These are phyloP conservation scores for Lithosia quadra DNA, from an alignment of 2,888 invertebrate genomes.

Conservation along the genomic window DNA sequence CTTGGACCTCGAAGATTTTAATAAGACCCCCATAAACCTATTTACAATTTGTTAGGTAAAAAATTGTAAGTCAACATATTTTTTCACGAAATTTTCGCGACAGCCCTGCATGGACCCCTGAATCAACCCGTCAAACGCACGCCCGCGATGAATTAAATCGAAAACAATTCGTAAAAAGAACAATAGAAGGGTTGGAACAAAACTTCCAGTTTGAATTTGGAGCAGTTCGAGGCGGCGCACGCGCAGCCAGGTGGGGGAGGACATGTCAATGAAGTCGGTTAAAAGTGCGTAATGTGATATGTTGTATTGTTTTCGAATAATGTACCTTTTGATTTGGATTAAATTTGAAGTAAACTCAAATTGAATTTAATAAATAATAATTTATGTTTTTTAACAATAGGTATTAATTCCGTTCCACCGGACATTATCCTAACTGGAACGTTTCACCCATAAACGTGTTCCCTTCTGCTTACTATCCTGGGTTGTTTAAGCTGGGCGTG, in stretches of 20 bases:
- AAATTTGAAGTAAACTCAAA: constrained; percentile 26
- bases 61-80: not conserved
- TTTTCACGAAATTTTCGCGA: not conserved
- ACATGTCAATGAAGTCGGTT: constrained; percentile 46
- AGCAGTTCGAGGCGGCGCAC: constrained; percentile 46
- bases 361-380: constrained; percentile 10
- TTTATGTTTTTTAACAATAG: not conserved
- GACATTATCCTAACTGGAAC: too few relatives aligned
- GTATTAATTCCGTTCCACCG: not conserved
- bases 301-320: constrained; percentile 46
- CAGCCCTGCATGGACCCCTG: constrained; percentile 49
- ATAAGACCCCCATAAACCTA: too few relatives aligned
- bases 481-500: too few relatives aligned
- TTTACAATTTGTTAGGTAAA: not conserved
- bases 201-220: constrained; percentile 54
- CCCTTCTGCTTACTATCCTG: too few relatives aligned
- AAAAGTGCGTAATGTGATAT: constrained; percentile 46
- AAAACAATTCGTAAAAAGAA: constrained; percentile 60
- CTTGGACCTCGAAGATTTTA: too few relatives aligned
- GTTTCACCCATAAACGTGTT: too few relatives aligned
- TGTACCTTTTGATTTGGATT: constrained; percentile 35
- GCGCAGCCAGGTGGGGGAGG: constrained; percentile 57
- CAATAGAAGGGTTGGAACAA: constrained; percentile 56
- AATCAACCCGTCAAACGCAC: constrained; percentile 59
- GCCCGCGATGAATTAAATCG: constrained; percentile 57